These are phyloP conservation scores for Taphrorychus bicolor DNA, from an alignment of 2,888 invertebrate species.

Conservation along the genomic window DNA sequence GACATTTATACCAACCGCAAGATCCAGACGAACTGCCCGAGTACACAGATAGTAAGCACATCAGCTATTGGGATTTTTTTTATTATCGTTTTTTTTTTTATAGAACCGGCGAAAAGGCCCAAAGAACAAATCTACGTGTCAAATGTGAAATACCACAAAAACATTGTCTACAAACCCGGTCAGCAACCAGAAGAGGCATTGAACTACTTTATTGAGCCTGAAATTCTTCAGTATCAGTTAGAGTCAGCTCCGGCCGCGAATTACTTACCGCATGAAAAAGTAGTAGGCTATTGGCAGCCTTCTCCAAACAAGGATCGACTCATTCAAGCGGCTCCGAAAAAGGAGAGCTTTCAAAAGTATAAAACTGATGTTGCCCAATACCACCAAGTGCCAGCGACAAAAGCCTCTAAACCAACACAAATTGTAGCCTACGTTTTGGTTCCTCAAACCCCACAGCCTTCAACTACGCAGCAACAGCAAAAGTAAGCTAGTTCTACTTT, in stretches of 20 bases:
- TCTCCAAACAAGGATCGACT: not conserved
- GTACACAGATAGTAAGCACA: not conserved
- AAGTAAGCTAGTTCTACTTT: not conserved
- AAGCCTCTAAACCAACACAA: not conserved
- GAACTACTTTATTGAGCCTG: not conserved
- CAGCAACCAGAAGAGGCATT: not conserved
- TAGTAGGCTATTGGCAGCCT: not conserved
- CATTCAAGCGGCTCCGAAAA: not conserved
- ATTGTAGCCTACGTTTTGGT: not conserved
- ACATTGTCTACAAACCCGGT: constrained; percentile 6
- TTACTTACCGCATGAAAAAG: constrained; percentile 1
- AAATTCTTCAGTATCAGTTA: not conserved
- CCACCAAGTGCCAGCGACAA: not conserved
- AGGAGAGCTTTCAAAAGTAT: constrained; percentile 1
- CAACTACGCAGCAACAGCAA: not conserved
- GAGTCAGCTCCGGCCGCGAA: not conserved
- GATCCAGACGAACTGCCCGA: not conserved
- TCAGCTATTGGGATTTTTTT: too few species aligned
- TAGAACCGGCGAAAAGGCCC: not conserved
- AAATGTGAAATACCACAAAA: constrained; percentile 12
- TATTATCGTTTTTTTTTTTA: too few species aligned
- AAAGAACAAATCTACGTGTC: constrained; percentile 11
- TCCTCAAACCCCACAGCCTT: not conserved
- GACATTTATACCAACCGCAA: not conserved
- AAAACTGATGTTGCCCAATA: not conserved